A percentile compares a stretch with the other conserved stretches of the same genome.
Evolutionary conservation across 2,888 invertebrate genomes (phyloP).

Genomic region (Hypsopygia costalis): DNA sequence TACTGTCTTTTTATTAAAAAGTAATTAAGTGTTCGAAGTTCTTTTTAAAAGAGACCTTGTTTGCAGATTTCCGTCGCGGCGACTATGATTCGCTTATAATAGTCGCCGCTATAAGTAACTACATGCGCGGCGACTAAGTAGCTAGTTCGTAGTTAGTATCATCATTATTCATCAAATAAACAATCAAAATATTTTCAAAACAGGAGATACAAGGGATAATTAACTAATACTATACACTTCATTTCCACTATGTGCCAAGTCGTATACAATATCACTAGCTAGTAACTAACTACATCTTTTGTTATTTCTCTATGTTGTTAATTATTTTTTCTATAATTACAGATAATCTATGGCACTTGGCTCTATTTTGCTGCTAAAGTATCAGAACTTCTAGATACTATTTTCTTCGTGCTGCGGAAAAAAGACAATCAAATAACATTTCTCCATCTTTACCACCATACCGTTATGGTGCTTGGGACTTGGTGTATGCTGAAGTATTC

Average conservation of each 20-base stretch:
- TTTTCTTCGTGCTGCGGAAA: slow-evolving; percentile 93
- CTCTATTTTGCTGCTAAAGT: slow-evolving; percentile 88
- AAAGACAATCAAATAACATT: slow-evolving; percentile 92
- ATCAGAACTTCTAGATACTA: slow-evolving; percentile 87
- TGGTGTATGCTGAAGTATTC: slow-evolving; percentile 86
- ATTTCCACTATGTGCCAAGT: too few relatives aligned
- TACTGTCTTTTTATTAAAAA: too few relatives aligned
- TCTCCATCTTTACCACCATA: slow-evolving; percentile 93
- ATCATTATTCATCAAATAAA: too few relatives aligned
- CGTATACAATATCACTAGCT: neutral
- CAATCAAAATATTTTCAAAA: neutral
- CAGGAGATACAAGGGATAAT: neutral
- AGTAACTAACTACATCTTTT: neutral
- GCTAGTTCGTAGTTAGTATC: too few relatives aligned
- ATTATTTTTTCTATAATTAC: slow-evolving; percentile 19
- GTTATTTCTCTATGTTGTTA: neutral
- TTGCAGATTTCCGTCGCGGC: too few relatives aligned
- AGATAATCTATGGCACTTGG: slow-evolving; percentile 81
- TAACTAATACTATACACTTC: neutral
- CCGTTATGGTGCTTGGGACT: slow-evolving; percentile 84
- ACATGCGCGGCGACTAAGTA: too few relatives aligned
- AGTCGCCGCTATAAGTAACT: too few relatives aligned
- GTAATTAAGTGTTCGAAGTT: too few relatives aligned
- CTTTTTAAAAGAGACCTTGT: too few relatives aligned
- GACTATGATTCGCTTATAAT: too few relatives aligned